Conservation (phyloP, 2,113 vertebrate species). For the Cariama cristata region DNA sequence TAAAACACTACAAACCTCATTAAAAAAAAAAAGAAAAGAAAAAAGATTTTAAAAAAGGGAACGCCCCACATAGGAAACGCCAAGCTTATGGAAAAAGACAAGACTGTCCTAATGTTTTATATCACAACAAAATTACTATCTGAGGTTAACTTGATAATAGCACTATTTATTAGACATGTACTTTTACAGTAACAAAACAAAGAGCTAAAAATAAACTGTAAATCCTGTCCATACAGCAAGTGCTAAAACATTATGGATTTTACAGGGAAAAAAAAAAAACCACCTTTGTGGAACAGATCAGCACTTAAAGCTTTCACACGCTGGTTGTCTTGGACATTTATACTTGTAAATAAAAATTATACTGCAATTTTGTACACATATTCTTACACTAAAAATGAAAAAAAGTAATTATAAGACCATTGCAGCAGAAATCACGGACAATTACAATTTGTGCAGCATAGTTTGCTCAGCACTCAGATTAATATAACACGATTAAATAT, state of each 20-base stretch:
- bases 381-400: not conserved
- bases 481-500: constrained; percentile 95
- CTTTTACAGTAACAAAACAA: not conserved
- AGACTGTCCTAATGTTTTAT: not conserved
- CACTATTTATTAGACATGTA: not conserved
- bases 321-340: not conserved
- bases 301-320: not conserved
- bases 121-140: not conserved
- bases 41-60: not conserved
- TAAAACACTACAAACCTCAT: not conserved
- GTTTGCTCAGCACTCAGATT: constrained; percentile 87
- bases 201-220: constrained; percentile 18
- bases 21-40: not conserved
- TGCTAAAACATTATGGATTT: not conserved
- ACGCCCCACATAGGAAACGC: fast-evolving
- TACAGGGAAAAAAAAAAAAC: not conserved
- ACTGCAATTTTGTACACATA: not conserved
- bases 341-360: constrained; percentile 42
- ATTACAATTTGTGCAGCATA: constrained; percentile 50
- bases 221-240: not conserved
- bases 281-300: not conserved
- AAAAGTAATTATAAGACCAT: not conserved
- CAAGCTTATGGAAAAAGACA: not conserved
- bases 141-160: not conserved
- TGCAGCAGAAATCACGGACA: constrained; percentile 14